Evolutionary conservation across 1,140 invertebrate species (phyloP).

Genomic region (Pachypsylla venusta): DNA sequence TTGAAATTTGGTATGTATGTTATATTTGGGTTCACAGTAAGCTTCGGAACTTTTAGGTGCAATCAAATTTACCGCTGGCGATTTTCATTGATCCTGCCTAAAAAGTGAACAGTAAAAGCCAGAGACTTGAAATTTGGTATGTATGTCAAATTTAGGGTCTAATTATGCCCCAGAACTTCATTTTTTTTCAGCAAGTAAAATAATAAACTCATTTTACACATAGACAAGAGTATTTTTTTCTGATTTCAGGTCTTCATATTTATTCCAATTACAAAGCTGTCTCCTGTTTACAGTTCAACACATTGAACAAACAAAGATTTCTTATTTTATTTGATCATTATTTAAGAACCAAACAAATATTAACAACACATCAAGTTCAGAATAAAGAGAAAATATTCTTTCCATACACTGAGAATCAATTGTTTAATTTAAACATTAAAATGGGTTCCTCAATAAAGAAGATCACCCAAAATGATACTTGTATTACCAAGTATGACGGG

Average conservation of each 20-base stretch:
- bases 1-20: too few species aligned
- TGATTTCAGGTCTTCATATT: slow-evolving; percentile 1
- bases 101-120: too few species aligned
- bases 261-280: not conserved
- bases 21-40: too few species aligned
- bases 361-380: not conserved
- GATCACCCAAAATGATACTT: not conserved
- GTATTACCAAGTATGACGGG: not conserved
- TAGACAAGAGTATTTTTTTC: too few species aligned
- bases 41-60: too few species aligned
- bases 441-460: not conserved
- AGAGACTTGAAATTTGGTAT: too few species aligned
- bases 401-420: not conserved
- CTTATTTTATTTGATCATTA: not conserved
- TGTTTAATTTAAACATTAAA: not conserved
- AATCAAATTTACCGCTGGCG: too few species aligned
- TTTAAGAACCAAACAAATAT: not conserved
- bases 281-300: not conserved
- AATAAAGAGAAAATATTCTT: not conserved
- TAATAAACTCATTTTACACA: too few species aligned
- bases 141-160: too few species aligned
- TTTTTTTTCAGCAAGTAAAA: too few species aligned
- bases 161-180: too few species aligned
- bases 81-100: too few species aligned
- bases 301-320: not conserved